phyloP scores from a whole-genome alignment of 2,797 vertebrate species.

The Echiichthys vipera region DNA sequence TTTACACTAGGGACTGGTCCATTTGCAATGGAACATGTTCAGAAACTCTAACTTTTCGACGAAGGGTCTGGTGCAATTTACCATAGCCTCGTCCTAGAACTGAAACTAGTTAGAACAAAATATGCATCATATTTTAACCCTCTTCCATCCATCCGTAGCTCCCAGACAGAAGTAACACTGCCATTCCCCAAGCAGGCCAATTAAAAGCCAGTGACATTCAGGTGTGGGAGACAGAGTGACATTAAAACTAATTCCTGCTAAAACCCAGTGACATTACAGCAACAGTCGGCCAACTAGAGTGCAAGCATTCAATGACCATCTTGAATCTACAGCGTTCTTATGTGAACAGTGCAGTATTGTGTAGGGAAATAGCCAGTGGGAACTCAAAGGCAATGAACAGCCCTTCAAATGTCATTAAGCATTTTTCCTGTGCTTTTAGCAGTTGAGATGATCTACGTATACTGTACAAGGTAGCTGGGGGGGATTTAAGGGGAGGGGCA shows the following conservation, averaged over 20 bases:
- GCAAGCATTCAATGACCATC: slow-evolving; percentile 45
- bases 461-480: slow-evolving; percentile 55
- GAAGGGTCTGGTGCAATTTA: slow-evolving; percentile 28
- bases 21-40: slow-evolving; percentile 57
- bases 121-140: slow-evolving; percentile 24
- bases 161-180: slow-evolving; percentile 65
- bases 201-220: slow-evolving; percentile 86
- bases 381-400: slow-evolving; percentile 35
- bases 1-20: slow-evolving; percentile 39
- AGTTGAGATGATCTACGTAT: slow-evolving; percentile 52
- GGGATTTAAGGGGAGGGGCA: slow-evolving; percentile 45
- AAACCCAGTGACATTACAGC: slow-evolving; percentile 82
- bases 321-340: slow-evolving; percentile 43
- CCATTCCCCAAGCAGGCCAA: slow-evolving; percentile 76
- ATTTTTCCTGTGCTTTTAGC: slow-evolving; percentile 60
- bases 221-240: slow-evolving; percentile 77
- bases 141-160: slow-evolving; percentile 58
- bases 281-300: slow-evolving; percentile 41
- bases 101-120: slow-evolving; percentile 27
- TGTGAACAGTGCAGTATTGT: slow-evolving; percentile 25
- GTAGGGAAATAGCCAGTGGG: slow-evolving; percentile 43
- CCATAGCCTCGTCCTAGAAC: slow-evolving; percentile 27
- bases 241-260: slow-evolving; percentile 82
- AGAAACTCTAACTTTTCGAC: slow-evolving; percentile 46
- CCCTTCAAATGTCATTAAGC: slow-evolving; percentile 78